Conservation (phyloP, 2,888 invertebrate species). For the Automeris io region DNA sequence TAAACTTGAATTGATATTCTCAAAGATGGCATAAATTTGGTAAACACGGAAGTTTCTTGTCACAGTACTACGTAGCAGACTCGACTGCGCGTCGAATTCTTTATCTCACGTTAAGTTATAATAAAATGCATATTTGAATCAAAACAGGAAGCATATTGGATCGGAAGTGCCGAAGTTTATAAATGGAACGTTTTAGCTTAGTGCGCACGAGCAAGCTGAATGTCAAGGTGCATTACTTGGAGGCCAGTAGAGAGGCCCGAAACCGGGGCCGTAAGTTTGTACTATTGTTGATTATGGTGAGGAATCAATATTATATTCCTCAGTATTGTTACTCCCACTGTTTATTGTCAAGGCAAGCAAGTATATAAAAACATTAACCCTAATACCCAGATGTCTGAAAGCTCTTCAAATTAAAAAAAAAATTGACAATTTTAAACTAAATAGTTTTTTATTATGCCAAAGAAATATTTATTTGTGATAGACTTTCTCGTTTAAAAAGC, state of each 20-base stretch:
- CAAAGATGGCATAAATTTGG: conserved; percentile 1
- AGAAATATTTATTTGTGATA: too few species aligned
- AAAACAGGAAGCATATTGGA: conserved; percentile 55
- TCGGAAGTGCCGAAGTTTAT: conserved; percentile 63
- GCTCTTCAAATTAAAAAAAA: too few species aligned
- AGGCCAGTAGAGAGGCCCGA: conserved; percentile 42
- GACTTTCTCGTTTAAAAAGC: too few species aligned
- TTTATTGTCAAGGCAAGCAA: too few species aligned
- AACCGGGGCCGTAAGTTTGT: conserved; percentile 19
- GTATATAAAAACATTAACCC: too few species aligned
- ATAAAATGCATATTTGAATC: conserved; percentile 16
- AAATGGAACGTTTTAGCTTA: conserved; percentile 61
- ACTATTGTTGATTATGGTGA: conserved; percentile 13
- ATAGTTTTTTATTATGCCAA: too few species aligned
- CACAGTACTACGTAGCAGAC: conserved; percentile 4
- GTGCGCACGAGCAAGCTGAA: conserved; percentile 57
- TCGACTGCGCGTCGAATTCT: conserved; percentile 10
- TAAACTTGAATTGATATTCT: too few species aligned
- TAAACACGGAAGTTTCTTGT: conserved; percentile 5
- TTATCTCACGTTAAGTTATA: conserved; percentile 14
- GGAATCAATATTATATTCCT: too few species aligned
- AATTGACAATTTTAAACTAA: too few species aligned
- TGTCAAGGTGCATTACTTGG: conserved; percentile 57
- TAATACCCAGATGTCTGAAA: too few species aligned
- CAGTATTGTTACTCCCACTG: too few species aligned